Evolutionary conservation across 2,113 vertebrate species (phyloP).

Genomic region (Sceloporus undulatus): DNA sequence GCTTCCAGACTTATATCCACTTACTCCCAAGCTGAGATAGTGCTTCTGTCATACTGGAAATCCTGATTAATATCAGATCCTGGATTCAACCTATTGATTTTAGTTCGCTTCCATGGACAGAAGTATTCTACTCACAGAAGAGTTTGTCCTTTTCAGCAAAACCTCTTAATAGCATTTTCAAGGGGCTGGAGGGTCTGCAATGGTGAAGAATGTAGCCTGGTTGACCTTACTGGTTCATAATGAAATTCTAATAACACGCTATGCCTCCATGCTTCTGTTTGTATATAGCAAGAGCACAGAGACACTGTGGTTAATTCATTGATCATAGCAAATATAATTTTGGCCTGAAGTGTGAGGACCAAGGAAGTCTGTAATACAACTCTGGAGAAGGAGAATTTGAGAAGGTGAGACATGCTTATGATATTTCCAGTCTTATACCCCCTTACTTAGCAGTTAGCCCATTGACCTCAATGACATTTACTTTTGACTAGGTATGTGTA

Average conservation of each 20-base stretch:
- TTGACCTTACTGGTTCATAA: neutral
- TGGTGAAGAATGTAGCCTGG: too few relatives aligned
- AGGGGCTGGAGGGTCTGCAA: too few relatives aligned
- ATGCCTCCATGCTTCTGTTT: neutral
- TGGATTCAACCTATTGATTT: too few relatives aligned
- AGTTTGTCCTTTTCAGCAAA: constrained; percentile 4
- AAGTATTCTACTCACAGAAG: constrained; percentile 19
- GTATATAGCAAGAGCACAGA: neutral
- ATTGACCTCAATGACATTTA: neutral
- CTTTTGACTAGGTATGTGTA: too few relatives aligned
- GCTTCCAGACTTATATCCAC: too few relatives aligned
- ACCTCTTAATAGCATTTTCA: neutral
- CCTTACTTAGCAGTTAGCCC: neutral
- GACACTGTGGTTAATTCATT: neutral
- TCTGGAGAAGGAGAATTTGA: neutral
- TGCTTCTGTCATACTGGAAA: constrained; percentile 27
- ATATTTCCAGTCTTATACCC: neutral
- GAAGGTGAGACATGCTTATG: neutral
- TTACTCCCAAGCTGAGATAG: constrained; percentile 69
- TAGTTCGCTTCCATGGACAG: neutral
- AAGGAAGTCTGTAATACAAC: neutral
- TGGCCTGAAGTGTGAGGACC: neutral
- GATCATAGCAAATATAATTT: neutral
- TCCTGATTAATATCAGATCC: neutral
- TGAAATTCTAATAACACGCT: neutral